Evolutionary conservation across 2,113 vertebrate species (phyloP).

Genomic region (Thamnaconus septentrionalis): DNA sequence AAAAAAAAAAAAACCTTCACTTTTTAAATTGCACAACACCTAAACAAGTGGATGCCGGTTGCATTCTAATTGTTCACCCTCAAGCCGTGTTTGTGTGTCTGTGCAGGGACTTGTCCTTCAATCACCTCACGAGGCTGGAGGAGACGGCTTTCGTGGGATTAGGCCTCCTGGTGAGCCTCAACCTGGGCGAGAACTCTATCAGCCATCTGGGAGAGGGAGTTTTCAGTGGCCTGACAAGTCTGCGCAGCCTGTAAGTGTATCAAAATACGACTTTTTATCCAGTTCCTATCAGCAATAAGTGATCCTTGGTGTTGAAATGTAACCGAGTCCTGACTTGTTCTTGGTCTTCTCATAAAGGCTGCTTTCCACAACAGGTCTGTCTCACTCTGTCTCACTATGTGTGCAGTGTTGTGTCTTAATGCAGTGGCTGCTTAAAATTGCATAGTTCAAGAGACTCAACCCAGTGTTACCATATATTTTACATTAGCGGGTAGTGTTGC

Average conservation of each 20-base stretch:
- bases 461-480: too few relatives aligned
- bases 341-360: slow-evolving; percentile 34
- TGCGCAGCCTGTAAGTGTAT: slow-evolving; percentile 85
- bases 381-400: slow-evolving; percentile 18
- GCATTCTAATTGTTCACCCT: background rate
- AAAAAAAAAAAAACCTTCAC: too few relatives aligned
- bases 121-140: slow-evolving; percentile 92
- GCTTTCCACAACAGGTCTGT: slow-evolving; percentile 38
- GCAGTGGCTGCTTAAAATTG: too few relatives aligned
- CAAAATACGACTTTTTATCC: too few relatives aligned
- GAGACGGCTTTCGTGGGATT: slow-evolving; percentile 89
- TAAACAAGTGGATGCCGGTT: too few relatives aligned
- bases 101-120: slow-evolving; percentile 89
- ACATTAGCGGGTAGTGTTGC: too few relatives aligned
- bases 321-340: slow-evolving; percentile 31
- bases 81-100: slow-evolving; percentile 9
- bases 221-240: slow-evolving; percentile 85
- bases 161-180: slow-evolving; percentile 85
- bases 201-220: slow-evolving; percentile 92
- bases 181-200: slow-evolving; percentile 90
- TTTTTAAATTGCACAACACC: too few relatives aligned
- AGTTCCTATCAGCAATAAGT: too few relatives aligned
- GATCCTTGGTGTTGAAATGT: background rate
- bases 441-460: too few relatives aligned
- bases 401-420: slow-evolving; percentile 14